Evolutionary conservation across 2,888 invertebrate species (phyloP).

Genomic region (Dastarcus helophoroides): DNA sequence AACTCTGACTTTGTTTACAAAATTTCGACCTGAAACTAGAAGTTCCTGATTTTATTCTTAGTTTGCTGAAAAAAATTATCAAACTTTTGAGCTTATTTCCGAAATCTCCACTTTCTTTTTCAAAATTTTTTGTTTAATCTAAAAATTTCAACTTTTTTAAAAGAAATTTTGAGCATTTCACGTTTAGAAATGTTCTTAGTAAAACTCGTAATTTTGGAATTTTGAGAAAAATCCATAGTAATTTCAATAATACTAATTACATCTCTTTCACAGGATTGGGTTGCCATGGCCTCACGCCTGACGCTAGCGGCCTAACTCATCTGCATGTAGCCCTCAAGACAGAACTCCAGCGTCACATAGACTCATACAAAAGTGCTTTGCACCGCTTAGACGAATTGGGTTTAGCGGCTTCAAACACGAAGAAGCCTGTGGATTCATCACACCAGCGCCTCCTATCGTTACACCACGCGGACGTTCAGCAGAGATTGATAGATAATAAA

Average conservation of each 20-base stretch:
- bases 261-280: constrained; percentile 48
- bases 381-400: constrained; percentile 72
- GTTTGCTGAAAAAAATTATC: no score
- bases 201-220: no score
- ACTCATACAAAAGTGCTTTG: constrained; percentile 76
- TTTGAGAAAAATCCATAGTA: no score
- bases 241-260: neutral
- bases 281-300: constrained; percentile 72
- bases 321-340: constrained; percentile 72
- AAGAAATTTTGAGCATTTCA: no score
- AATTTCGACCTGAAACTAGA: no score
- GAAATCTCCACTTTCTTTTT: no score
- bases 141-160: no score
- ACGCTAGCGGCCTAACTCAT: constrained; percentile 54
- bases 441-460: constrained; percentile 82
- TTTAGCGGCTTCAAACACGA: constrained; percentile 41
- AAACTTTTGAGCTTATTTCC: no score
- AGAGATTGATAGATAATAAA: constrained; percentile 84
- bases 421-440: constrained; percentile 66
- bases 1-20: no score
- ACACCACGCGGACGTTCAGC: constrained; percentile 76
- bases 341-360: constrained; percentile 73
- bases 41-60: no score
- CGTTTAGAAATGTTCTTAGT: no score
- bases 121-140: no score